These are phyloP conservation scores for Hyposoter didymator DNA, from an alignment of 2,888 invertebrate genomes.

Conservation along the genomic window DNA sequence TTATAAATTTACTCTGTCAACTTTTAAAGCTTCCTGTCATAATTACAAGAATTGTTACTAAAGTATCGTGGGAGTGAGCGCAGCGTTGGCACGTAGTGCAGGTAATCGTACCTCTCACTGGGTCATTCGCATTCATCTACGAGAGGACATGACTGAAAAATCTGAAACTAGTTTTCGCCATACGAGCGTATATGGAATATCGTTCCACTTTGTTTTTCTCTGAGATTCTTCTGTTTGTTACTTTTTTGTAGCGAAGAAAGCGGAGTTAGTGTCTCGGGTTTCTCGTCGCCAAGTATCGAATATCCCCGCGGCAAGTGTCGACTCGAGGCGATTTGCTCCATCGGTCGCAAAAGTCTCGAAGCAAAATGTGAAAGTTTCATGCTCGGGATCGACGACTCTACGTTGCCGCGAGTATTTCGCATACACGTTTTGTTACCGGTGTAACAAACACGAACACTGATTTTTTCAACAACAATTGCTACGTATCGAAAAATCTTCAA, in stretches of 20 bases:
- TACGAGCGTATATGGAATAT: neutral
- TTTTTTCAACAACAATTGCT: neutral
- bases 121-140: conserved; percentile 6
- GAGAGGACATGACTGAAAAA: neutral
- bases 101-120: neutral
- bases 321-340: conserved; percentile 27
- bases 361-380: conserved; percentile 31
- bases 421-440: neutral
- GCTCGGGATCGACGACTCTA: conserved; percentile 6
- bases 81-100: neutral
- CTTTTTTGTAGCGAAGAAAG: neutral
- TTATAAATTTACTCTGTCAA: neutral
- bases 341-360: neutral
- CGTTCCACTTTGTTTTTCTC: neutral
- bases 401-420: neutral
- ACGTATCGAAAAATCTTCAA: neutral
- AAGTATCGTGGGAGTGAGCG: neutral
- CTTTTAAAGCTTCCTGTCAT: neutral
- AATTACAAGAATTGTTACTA: neutral
- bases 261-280: neutral
- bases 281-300: conserved; percentile 5
- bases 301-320: neutral
- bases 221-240: neutral
- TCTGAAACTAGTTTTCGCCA: neutral
- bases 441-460: neutral